Percentiles rank a stretch among this genome's conserved stretches.
phyloP scores from a whole-genome alignment of 2,888 invertebrate species.

The Micoletzkya japonica region DNA sequence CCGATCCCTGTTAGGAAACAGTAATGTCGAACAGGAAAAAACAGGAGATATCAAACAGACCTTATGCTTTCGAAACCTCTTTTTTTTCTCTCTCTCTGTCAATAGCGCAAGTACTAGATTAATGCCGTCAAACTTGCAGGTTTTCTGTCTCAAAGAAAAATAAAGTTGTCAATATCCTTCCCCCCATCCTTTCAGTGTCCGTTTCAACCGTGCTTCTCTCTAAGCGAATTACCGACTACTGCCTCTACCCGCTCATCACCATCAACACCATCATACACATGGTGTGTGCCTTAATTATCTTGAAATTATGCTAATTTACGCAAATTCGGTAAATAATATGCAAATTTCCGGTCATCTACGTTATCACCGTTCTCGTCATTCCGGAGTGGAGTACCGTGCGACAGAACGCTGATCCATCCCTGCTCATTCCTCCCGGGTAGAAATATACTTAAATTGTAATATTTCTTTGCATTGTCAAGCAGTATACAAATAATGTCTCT shows the following conservation, averaged over 20 bases:
- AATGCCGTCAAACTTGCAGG: no score
- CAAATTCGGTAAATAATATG: background rate
- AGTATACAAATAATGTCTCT: no score
- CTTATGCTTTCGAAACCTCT: no score
- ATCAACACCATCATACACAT: conserved; percentile 1
- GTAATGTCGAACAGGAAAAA: no score
- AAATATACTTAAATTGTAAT: no score
- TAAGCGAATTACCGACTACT: conserved; percentile 14
- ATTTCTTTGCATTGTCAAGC: background rate
- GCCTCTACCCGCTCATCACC: background rate
- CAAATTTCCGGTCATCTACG: conserved; percentile 12
- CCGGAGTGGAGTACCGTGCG: conserved; percentile 23
- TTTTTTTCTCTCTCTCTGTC: no score
- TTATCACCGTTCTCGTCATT: conserved; percentile 1
- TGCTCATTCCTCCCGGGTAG: conserved; percentile 18
- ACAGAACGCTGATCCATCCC: conserved; percentile 17
- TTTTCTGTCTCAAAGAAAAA: background rate
- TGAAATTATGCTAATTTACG: background rate
- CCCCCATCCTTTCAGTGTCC: conserved; percentile 24
- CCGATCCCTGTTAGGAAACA: no score
- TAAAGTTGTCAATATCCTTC: background rate
- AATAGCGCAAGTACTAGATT: no score
- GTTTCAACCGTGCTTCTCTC: conserved; percentile 6
- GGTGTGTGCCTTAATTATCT: background rate
- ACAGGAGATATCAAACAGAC: no score